These are phyloP conservation scores for Pangasius larnaudii DNA, from an alignment of 2,797 vertebrate species.

Conservation along the genomic window DNA sequence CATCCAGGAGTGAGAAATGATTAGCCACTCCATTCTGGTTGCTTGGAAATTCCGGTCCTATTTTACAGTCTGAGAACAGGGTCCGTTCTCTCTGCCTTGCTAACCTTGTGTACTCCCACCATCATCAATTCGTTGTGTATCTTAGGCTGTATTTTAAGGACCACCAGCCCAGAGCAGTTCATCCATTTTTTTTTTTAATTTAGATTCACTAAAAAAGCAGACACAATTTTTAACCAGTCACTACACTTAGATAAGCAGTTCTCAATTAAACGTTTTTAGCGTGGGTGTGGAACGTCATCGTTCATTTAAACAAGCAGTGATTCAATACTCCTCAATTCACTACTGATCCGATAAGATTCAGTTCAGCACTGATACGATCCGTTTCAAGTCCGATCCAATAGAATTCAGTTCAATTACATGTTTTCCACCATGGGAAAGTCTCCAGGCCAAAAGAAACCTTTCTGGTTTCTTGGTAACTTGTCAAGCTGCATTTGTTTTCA, in stretches of 20 bases:
- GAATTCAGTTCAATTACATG: background rate
- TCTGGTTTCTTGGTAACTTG: background rate
- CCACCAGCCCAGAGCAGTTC: background rate
- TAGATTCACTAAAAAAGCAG: background rate
- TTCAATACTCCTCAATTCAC: background rate
- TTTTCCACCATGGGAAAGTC: background rate
- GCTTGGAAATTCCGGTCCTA: conserved; percentile 75
- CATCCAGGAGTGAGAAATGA: conserved; percentile 74
- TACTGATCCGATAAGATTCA: background rate
- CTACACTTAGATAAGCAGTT: background rate
- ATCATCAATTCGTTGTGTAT: conserved; percentile 19
- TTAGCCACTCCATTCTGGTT: conserved; percentile 79
- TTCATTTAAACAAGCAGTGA: background rate
- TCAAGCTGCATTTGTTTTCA: background rate
- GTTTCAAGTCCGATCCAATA: too few species aligned
- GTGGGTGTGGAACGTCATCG: background rate
- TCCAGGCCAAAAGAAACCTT: background rate
- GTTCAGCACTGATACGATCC: too few species aligned
- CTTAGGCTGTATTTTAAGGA: background rate
- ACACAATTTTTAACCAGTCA: background rate
- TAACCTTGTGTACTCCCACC: conserved; percentile 17
- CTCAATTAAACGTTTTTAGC: background rate
- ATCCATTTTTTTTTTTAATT: background rate
- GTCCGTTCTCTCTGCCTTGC: conserved; percentile 16
- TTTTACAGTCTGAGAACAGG: conserved; percentile 29